These are phyloP conservation scores for Aphelinus certus DNA, from an alignment of 1,140 invertebrate species.

Conservation along the genomic window DNA sequence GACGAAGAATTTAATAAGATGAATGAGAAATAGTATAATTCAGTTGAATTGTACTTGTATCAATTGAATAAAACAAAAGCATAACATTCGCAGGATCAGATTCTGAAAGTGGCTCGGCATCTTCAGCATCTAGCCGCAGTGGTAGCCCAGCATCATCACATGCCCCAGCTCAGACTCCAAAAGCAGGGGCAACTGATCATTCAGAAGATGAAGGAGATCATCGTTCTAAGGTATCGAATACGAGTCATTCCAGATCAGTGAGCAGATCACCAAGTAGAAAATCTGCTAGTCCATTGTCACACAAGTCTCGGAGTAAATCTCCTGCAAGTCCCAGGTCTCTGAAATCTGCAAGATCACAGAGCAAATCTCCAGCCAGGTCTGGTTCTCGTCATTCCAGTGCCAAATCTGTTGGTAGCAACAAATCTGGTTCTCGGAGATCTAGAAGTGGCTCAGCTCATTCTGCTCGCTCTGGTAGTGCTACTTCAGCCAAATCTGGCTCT, in stretches of 20 bases:
- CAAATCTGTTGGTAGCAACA: constrained; percentile 58
- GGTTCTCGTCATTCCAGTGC: constrained; percentile 53
- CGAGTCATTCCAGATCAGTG: constrained; percentile 52
- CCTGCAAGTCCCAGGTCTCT: constrained; percentile 52
- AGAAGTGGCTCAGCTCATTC: constrained; percentile 52
- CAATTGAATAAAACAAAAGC: too few species aligned
- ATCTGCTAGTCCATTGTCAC: constrained; percentile 52
- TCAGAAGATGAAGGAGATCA: constrained; percentile 51
- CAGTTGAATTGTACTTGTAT: too few species aligned
- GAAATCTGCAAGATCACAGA: constrained; percentile 54
- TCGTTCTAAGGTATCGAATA: constrained; percentile 53
- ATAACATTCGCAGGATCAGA: constrained; percentile 49
- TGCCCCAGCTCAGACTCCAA: constrained; percentile 47
- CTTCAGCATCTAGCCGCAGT: constrained; percentile 58
- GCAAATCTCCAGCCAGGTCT: constrained; percentile 50
- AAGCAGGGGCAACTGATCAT: constrained; percentile 47
- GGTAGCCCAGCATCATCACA: constrained; percentile 50
- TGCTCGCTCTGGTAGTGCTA: constrained; percentile 43
- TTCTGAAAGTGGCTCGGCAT: constrained; percentile 62
- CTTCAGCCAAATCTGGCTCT: constrained; percentile 48
- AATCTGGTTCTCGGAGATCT: constrained; percentile 58
- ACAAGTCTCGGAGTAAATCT: constrained; percentile 54
- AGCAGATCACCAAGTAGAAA: constrained; percentile 51
- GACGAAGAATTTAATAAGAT: too few species aligned
- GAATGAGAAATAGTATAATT: too few species aligned